Evolutionary conservation across 2,797 vertebrate species (phyloP).

Genomic region (Clarias platycephalus): DNA sequence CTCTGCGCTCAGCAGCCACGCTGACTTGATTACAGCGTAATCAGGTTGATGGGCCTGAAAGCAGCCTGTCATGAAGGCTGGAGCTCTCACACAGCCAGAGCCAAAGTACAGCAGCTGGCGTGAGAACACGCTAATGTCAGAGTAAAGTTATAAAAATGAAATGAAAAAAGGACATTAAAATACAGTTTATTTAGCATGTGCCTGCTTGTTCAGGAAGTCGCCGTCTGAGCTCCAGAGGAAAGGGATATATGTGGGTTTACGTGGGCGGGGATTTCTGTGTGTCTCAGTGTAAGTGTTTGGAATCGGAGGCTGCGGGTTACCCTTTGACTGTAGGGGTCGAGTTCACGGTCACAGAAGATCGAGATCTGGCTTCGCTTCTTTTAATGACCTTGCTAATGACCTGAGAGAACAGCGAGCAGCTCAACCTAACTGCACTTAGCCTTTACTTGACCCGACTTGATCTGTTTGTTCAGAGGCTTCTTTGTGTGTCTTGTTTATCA

Average conservation of each 20-base stretch:
- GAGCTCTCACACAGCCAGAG: constrained; percentile 53
- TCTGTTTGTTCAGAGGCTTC: constrained; percentile 26
- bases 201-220: constrained; percentile 68
- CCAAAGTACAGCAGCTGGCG: constrained; percentile 43
- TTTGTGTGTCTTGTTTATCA: constrained; percentile 27
- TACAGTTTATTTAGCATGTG: constrained; percentile 61
- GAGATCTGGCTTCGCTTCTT: constrained; percentile 42
- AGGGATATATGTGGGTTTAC: constrained; percentile 59
- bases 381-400: constrained; percentile 74
- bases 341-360: constrained; percentile 48
- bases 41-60: constrained; percentile 54
- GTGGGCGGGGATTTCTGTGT: constrained; percentile 34
- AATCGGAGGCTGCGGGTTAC: not conserved
- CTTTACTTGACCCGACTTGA: constrained; percentile 65
- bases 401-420: constrained; percentile 64
- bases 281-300: constrained; percentile 22
- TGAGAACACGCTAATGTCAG: constrained; percentile 52
- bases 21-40: constrained; percentile 43
- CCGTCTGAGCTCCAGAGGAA: constrained; percentile 56
- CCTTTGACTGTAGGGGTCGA: constrained; percentile 32
- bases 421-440: constrained; percentile 68
- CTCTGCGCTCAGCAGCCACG: constrained; percentile 15
- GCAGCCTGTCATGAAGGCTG: constrained; percentile 59
- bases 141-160: constrained; percentile 57
- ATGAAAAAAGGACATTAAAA: constrained; percentile 51